Conservation (phyloP, 1,140 invertebrate genomes). For the Drosophila serrata region DNA sequence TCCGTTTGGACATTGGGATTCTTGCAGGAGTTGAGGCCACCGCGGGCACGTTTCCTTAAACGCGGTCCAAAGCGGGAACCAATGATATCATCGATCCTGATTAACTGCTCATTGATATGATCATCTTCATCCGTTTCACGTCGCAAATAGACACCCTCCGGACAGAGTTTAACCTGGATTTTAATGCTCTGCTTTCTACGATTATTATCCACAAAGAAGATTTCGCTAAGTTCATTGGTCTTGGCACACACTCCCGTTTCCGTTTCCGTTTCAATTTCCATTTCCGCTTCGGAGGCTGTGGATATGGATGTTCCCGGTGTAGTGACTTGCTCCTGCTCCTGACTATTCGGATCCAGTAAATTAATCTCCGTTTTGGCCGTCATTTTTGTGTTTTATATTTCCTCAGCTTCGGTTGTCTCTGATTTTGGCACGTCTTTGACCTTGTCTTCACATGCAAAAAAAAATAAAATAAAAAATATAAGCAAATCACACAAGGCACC, state of each 20-base stretch:
- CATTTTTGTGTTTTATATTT: not conserved
- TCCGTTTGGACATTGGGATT: slow-evolving; percentile 63
- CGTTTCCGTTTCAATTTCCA: slow-evolving; percentile 3
- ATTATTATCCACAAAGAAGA: slow-evolving; percentile 92
- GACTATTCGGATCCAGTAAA: slow-evolving; percentile 2
- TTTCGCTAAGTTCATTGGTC: slow-evolving; percentile 89
- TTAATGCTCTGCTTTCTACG: slow-evolving; percentile 90
- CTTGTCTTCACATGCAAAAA: slow-evolving; percentile 49
- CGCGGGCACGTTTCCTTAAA: slow-evolving; percentile 88
- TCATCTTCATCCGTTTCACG: slow-evolving; percentile 88
- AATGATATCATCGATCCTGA: slow-evolving; percentile 91
- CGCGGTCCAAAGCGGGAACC: slow-evolving; percentile 92
- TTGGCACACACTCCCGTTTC: not conserved
- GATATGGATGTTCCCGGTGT: slow-evolving; percentile 10
- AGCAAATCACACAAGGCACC: slow-evolving; percentile 1
- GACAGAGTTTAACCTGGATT: slow-evolving; percentile 91
- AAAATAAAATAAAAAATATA: slow-evolving; percentile 17
- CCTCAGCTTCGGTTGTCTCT: not conserved
- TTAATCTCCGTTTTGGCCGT: slow-evolving; percentile 28
- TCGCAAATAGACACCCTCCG: slow-evolving; percentile 90
- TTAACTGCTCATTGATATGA: slow-evolving; percentile 90
- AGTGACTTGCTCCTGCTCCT: not conserved
- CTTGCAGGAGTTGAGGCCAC: slow-evolving; percentile 86
- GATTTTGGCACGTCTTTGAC: slow-evolving; percentile 20
- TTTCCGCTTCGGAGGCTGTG: slow-evolving; percentile 1